These are phyloP conservation scores for Trachelus troglodyta DNA, from an alignment of 2,888 invertebrate genomes.

Conservation along the genomic window DNA sequence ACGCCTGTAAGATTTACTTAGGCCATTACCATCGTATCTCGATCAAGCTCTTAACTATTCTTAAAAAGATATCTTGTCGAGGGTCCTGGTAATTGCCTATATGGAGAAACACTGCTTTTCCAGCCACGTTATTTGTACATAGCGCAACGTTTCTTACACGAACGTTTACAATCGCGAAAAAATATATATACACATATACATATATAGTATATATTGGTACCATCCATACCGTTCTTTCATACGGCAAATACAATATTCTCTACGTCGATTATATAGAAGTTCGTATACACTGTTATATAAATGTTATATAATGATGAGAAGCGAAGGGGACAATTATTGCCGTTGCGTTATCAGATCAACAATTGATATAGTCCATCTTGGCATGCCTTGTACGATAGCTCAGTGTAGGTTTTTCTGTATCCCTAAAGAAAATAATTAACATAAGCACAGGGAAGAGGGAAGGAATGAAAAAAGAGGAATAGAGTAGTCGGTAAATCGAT, in stretches of 20 bases:
- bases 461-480: neutral
- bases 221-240: neutral
- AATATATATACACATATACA: neutral
- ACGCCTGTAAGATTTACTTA: neutral
- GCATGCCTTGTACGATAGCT: neutral
- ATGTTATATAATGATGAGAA: neutral
- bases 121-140: slow-evolving; percentile 3
- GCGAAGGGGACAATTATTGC: neutral
- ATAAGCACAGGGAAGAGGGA: neutral
- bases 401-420: neutral
- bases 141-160: neutral
- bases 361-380: neutral
- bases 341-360: no score
- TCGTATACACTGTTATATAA: neutral
- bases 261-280: neutral
- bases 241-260: neutral
- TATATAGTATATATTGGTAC: slow-evolving; percentile 17
- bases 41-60: neutral
- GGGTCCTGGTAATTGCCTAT: neutral
- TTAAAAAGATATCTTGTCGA: neutral
- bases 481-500: neutral
- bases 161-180: neutral
- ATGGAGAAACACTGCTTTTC: neutral
- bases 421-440: neutral
- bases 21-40: neutral